Conservation (phyloP, 2,888 invertebrate species). For the Atrina japonica region DNA sequence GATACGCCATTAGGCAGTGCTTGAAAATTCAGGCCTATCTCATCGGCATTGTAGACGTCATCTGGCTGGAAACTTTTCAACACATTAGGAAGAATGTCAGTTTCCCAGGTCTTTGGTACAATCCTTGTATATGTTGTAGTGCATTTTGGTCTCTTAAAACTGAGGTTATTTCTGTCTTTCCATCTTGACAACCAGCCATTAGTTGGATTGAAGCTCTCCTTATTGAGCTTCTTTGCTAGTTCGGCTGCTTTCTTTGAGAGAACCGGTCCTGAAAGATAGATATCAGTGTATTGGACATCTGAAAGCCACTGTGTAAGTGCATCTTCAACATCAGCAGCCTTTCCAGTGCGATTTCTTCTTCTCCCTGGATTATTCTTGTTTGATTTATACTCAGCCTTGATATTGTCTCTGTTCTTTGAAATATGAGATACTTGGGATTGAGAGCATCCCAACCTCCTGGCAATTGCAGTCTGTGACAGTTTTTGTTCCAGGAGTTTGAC, state of each 20-base stretch:
- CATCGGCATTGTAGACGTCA: too few species aligned
- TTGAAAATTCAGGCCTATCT: too few species aligned
- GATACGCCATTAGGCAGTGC: too few species aligned
- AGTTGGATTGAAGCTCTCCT: not conserved
- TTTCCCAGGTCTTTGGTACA: too few species aligned
- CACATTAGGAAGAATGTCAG: too few species aligned
- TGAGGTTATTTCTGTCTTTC: conserved; percentile 3
- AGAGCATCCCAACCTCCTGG: conserved; percentile 18
- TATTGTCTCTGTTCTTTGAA: not conserved
- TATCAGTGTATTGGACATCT: conserved; percentile 9
- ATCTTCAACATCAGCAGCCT: conserved; percentile 21
- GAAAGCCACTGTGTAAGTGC: conserved; percentile 24
- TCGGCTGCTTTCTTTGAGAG: too few species aligned
- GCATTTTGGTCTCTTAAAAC: too few species aligned
- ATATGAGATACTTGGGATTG: conserved; percentile 25
- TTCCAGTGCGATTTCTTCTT: conserved; percentile 30
- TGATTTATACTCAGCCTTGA: conserved; percentile 4
- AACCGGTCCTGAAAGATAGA: too few species aligned
- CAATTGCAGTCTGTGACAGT: conserved; percentile 10
- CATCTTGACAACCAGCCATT: not conserved
- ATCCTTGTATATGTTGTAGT: too few species aligned
- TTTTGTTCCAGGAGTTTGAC: conserved; percentile 30
- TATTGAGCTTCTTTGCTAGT: not conserved
- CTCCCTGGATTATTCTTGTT: conserved; percentile 26
- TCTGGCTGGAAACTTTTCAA: too few species aligned